Conservation (phyloP, 2,113 vertebrate species). For the Stictonetta naevosa region DNA sequence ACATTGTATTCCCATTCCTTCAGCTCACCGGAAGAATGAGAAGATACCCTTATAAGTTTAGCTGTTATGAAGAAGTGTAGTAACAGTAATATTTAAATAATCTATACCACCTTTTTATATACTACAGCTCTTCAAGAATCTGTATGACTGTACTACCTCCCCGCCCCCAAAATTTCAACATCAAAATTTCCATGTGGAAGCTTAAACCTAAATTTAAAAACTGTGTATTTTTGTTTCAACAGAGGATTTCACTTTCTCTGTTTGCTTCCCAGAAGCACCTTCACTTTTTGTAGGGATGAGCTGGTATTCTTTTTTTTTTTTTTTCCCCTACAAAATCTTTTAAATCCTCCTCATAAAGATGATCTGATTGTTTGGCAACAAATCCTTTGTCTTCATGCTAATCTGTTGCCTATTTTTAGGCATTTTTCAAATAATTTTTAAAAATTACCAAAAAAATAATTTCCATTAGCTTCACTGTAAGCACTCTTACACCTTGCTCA, state of each 20-base stretch:
- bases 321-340: not conserved
- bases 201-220: not conserved
- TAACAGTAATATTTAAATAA: not conserved
- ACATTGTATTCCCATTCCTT: not conserved
- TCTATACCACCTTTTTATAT: not conserved
- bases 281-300: not conserved
- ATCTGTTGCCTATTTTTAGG: not conserved
- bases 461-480: slow-evolving; percentile 28
- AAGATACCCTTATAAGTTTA: not conserved
- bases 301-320: not conserved
- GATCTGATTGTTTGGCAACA: not conserved
- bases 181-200: not conserved
- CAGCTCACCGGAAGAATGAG: not conserved
- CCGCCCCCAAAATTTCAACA: not conserved
- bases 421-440: not conserved
- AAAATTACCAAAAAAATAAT: not conserved
- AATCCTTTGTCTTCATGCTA: not conserved
- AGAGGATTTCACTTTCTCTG: not conserved
- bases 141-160: not conserved
- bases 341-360: not conserved
- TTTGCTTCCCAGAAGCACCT: not conserved
- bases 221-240: not conserved
- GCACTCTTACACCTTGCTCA: not conserved
- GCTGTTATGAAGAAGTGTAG: not conserved
- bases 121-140: not conserved